Evolutionary conservation across 2,888 invertebrate species (phyloP).

Genomic region (Helicoverpa assulta): DNA sequence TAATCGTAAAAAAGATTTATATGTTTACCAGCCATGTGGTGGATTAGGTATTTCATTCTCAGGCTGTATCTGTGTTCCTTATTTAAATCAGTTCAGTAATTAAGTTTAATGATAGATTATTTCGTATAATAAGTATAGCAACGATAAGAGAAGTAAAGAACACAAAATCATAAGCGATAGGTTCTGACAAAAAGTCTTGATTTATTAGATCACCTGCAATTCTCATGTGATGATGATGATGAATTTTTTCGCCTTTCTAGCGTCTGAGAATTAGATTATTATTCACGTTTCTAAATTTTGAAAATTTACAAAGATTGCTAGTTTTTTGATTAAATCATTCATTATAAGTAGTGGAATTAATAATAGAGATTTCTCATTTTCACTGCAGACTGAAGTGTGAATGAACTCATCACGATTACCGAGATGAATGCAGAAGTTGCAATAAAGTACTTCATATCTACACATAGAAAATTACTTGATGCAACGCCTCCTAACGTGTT

Average conservation of each 20-base stretch:
- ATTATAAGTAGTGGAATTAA: neutral
- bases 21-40: no score
- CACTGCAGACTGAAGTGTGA: slow-evolving; percentile 11
- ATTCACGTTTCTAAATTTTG: neutral
- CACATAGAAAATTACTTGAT: slow-evolving; percentile 15
- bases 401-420: slow-evolving; percentile 39
- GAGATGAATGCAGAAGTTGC: slow-evolving; percentile 1
- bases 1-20: slow-evolving; percentile 1
- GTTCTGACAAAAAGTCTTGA: no score
- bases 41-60: no score
- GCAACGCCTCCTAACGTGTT: slow-evolving; percentile 12
- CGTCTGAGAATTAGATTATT: neutral
- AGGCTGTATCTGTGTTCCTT: no score
- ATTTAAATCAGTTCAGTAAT: no score
- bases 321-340: neutral
- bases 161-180: no score
- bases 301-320: neutral
- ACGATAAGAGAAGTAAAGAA: no score
- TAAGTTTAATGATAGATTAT: no score
- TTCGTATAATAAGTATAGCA: no score
- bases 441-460: slow-evolving; percentile 10
- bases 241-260: slow-evolving; percentile 7
- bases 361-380: slow-evolving; percentile 22
- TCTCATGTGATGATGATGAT: slow-evolving; percentile 8
- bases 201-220: no score